Evolutionary conservation across 2,797 vertebrate species (phyloP).

Genomic region (Thaleichthys pacificus): DNA sequence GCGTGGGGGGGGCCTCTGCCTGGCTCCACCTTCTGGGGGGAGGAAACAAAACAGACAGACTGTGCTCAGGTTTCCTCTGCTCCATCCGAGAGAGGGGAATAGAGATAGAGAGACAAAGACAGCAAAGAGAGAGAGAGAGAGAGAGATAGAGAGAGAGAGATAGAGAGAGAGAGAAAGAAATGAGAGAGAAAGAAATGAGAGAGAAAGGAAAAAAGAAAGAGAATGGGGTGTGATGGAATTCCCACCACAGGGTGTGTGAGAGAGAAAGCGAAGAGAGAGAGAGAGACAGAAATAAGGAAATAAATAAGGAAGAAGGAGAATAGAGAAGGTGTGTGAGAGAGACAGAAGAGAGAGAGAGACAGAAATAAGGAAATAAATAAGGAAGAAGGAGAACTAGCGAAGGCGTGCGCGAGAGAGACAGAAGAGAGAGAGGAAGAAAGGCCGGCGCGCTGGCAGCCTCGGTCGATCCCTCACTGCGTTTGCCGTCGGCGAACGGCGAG

Average conservation of each 20-base stretch:
- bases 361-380: not conserved
- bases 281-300: not conserved
- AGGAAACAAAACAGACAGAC: conserved; percentile 2
- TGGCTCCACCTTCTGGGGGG: conserved; percentile 82
- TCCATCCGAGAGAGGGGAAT: not conserved
- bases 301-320: too few relatives aligned
- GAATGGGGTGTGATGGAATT: too few relatives aligned
- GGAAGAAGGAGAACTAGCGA: not conserved
- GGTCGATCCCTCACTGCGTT: conserved; percentile 50
- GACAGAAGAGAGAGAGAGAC: not conserved
- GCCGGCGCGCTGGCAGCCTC: not conserved
- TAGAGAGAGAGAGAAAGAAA: not conserved
- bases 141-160: not conserved
- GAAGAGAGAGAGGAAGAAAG: not conserved
- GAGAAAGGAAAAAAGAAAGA: not conserved
- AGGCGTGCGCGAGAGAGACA: not conserved
- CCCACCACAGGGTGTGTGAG: not conserved
- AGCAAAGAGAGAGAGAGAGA: not conserved
- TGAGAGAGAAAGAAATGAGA: not conserved
- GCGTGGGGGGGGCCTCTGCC: conserved; percentile 95
- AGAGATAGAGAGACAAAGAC: too few relatives aligned
- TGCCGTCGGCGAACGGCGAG: conserved; percentile 69
- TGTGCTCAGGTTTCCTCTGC: not conserved
- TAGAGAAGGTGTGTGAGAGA: not conserved
- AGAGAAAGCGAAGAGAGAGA: conserved; percentile 1